Percentiles rank a stretch among this genome's conserved stretches.
phyloP scores from a whole-genome alignment of 2,797 vertebrate species.

The Cirrhinus molitorella region DNA sequence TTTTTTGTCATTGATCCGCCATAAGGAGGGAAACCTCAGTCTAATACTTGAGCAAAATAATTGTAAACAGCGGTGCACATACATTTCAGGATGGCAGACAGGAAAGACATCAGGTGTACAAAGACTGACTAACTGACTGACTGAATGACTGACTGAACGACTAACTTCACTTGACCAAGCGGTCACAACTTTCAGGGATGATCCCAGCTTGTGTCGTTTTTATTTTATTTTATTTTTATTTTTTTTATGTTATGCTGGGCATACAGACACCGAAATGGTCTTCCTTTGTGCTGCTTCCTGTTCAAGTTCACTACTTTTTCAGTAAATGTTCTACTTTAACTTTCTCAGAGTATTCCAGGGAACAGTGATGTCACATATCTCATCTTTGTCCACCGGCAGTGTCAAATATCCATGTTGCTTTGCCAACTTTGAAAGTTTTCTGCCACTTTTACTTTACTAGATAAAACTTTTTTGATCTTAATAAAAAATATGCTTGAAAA shows the following conservation, averaged over 20 bases:
- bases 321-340: slow-evolving; percentile 68
- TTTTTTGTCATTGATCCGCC: slow-evolving; percentile 39
- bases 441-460: slow-evolving; percentile 61
- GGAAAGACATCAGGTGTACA: slow-evolving; percentile 33
- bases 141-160: slow-evolving; percentile 53
- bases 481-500: background rate
- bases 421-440: slow-evolving; percentile 69
- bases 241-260: slow-evolving; percentile 69
- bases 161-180: slow-evolving; percentile 60
- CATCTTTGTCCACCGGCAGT: slow-evolving; percentile 75
- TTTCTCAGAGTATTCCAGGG: slow-evolving; percentile 71
- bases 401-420: slow-evolving; percentile 81
- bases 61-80: slow-evolving; percentile 1
- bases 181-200: slow-evolving; percentile 81
- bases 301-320: slow-evolving; percentile 67
- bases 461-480: background rate
- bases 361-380: slow-evolving; percentile 73
- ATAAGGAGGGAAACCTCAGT: slow-evolving; percentile 41
- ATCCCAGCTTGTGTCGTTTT: slow-evolving; percentile 69
- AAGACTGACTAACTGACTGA: slow-evolving; percentile 46
- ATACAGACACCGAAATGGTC: slow-evolving; percentile 61
- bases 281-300: slow-evolving; percentile 68
- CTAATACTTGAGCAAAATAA: slow-evolving; percentile 37
- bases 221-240: too few relatives aligned
- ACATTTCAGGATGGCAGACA: slow-evolving; percentile 29